A percentile compares a stretch with the other conserved stretches of the same genome.
These are phyloP conservation scores for Pseudomyrmex gracilis DNA, from an alignment of 1,140 invertebrate species.

Conservation along the genomic window DNA sequence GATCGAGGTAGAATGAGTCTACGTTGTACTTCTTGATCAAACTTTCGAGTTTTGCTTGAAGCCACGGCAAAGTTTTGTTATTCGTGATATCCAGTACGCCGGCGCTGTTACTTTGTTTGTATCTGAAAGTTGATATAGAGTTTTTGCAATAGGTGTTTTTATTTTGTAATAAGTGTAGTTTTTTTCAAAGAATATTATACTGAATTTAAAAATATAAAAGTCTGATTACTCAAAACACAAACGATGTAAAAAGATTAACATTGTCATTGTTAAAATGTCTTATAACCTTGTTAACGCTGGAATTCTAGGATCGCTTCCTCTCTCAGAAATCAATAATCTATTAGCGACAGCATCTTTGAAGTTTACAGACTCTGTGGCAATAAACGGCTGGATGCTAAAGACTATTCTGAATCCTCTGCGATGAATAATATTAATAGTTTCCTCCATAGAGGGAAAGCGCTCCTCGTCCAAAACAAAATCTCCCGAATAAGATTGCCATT, in stretches of 20 bases:
- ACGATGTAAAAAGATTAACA: no score
- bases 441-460: constrained; percentile 91
- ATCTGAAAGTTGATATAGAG: constrained; percentile 78
- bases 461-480: constrained; percentile 91
- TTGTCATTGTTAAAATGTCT: not conserved
- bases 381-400: constrained; percentile 94
- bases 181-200: no score
- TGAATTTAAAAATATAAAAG: no score
- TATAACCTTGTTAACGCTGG: constrained; percentile 89
- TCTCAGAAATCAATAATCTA: constrained; percentile 89
- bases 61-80: constrained; percentile 92
- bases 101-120: constrained; percentile 91
- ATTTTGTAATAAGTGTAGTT: no score
- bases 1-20: constrained; percentile 95
- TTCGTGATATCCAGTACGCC: constrained; percentile 95
- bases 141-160: no score
- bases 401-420: constrained; percentile 94
- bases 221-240: no score
- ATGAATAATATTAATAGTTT: constrained; percentile 93
- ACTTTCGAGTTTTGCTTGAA: constrained; percentile 90
- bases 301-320: constrained; percentile 90
- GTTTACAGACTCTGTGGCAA: constrained; percentile 93
- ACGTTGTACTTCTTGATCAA: constrained; percentile 92
- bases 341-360: constrained; percentile 92
- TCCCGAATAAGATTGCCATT: constrained; percentile 93